Evolutionary conservation across 2,888 invertebrate genomes (phyloP).

Genomic region (Cyrtodaria siliqua): DNA sequence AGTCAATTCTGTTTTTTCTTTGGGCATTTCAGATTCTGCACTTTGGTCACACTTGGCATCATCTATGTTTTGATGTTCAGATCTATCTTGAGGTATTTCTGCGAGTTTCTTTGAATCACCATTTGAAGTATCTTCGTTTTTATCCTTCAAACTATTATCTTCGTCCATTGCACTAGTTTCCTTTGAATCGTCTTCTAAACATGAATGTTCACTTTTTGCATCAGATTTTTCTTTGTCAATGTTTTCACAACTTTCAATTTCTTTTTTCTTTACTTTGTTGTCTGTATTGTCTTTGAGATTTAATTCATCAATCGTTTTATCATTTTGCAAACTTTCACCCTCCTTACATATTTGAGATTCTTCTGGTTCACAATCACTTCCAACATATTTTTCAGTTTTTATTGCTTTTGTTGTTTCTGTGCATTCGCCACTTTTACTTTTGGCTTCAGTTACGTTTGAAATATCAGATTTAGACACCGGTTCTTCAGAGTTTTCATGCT

Average conservation of each 20-base stretch:
- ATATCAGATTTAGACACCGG: no score
- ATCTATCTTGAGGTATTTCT: neutral
- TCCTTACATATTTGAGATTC: constrained; percentile 16
- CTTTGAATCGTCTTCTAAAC: neutral
- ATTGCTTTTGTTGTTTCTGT: no score
- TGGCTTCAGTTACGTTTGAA: no score
- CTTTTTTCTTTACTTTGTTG: no score
- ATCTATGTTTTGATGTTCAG: neutral
- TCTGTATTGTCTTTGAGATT: no score
- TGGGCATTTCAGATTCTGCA: neutral
- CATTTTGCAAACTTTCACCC: constrained; percentile 26
- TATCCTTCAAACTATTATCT: neutral
- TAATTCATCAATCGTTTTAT: no score
- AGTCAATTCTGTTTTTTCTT: neutral
- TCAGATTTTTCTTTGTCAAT: constrained; percentile 14
- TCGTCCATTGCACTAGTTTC: neutral
- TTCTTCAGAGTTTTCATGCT: no score
- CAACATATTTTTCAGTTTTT: no score
- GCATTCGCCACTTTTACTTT: no score
- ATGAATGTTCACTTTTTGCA: neutral
- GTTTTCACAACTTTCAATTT: no score
- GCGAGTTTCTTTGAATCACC: neutral
- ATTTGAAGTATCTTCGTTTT: no score
- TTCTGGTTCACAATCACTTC: constrained; percentile 2
- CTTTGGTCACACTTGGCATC: constrained; percentile 1